A percentile compares a stretch with the other conserved stretches of the same genome.
phyloP scores from a whole-genome alignment of 2,888 invertebrate species.

The Diloba caeruleocephala region DNA sequence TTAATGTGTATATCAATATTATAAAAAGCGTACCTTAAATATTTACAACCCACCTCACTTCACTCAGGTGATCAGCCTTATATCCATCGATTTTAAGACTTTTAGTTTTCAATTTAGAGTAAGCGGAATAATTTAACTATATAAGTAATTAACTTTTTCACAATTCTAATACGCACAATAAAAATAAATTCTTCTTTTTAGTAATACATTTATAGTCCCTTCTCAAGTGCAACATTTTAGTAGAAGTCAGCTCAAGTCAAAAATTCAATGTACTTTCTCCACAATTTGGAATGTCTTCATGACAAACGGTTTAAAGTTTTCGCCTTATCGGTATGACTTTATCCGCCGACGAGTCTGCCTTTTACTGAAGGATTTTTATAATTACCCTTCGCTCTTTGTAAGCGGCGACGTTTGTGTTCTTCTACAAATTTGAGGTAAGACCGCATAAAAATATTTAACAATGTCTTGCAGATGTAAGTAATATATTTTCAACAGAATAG shows the following conservation, averaged over 20 bases:
- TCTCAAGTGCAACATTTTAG: slow-evolving; percentile 7
- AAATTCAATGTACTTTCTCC: slow-evolving; percentile 55
- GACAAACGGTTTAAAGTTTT: slow-evolving; percentile 65
- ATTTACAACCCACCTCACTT: too few species aligned
- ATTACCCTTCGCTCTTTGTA: slow-evolving; percentile 55
- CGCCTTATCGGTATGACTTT: slow-evolving; percentile 59
- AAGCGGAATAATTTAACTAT: too few species aligned
- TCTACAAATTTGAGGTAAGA: slow-evolving; percentile 19
- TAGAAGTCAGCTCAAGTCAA: slow-evolving; percentile 33
- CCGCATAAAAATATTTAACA: too few species aligned
- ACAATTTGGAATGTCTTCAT: slow-evolving; percentile 56
- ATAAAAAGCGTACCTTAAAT: too few species aligned
- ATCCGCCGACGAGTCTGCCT: slow-evolving; percentile 33
- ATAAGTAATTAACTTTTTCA: too few species aligned
- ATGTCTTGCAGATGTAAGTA: slow-evolving; percentile 9
- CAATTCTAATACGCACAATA: too few species aligned
- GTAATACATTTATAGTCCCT: too few species aligned
- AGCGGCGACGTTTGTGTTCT: slow-evolving; percentile 32
- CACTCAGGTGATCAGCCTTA: too few species aligned
- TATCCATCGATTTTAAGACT: too few species aligned
- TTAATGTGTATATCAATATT: too few species aligned
- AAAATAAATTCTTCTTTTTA: too few species aligned
- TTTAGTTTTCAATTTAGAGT: too few species aligned
- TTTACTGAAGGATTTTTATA: slow-evolving; percentile 59
- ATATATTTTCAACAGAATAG: slow-evolving; percentile 16